phyloP scores from a whole-genome alignment of 2,113 vertebrate species.

The Euleptes europaea region DNA sequence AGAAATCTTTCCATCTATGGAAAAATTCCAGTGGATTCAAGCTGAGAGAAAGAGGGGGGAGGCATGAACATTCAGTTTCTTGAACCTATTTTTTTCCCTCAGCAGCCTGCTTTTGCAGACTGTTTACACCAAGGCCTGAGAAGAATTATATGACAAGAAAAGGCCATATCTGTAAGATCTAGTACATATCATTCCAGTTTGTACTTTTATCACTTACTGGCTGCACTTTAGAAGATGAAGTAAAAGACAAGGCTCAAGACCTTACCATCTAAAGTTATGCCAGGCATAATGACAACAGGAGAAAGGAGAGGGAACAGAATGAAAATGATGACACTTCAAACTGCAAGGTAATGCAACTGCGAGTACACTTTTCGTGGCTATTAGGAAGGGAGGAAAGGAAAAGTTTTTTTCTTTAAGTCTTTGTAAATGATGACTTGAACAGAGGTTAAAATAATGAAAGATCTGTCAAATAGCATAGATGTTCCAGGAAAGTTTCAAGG shows the following conservation, averaged over 20 bases:
- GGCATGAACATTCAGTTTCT: neutral
- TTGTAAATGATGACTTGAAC: neutral
- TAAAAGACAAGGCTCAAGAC: neutral
- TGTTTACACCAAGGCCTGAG: neutral
- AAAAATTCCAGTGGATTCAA: no score
- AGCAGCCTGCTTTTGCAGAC: neutral
- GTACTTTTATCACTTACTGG: neutral
- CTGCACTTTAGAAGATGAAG: conserved; percentile 9
- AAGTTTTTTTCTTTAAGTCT: neutral
- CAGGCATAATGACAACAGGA: conserved; percentile 1
- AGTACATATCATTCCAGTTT: neutral
- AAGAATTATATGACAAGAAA: neutral
- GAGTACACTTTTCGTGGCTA: neutral
- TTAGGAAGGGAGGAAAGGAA: neutral
- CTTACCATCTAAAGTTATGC: conserved; percentile 6
- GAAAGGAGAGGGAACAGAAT: neutral
- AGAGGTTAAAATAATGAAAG: neutral
- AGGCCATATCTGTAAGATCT: neutral
- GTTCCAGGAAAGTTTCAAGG: neutral
- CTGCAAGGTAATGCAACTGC: neutral
- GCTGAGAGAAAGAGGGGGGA: no score
- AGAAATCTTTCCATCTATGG: no score
- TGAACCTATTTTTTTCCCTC: neutral
- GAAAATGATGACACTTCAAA: neutral
- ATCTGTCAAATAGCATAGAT: neutral